Percentiles rank a stretch among this genome's conserved stretches.
These are phyloP conservation scores for Myoxocephalus aenaeus DNA, from an alignment of 2,797 vertebrate genomes.

Conservation along the genomic window DNA sequence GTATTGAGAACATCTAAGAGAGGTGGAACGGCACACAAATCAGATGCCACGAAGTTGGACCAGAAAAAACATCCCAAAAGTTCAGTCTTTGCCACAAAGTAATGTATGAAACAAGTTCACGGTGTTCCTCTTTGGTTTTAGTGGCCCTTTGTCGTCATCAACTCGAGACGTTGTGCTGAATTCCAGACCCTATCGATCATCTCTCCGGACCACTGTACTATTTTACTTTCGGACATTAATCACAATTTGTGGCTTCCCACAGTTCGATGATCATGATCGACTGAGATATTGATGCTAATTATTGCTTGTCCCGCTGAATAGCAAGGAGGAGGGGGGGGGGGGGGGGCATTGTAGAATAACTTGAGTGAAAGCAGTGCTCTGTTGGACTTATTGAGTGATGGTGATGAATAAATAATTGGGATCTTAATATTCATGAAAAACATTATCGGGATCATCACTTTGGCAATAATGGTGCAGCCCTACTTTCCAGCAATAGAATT, in stretches of 20 bases:
- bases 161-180: not conserved
- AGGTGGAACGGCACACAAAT: slow-evolving; percentile 19
- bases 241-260: not conserved
- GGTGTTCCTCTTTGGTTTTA: not conserved
- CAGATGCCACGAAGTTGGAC: slow-evolving; percentile 33
- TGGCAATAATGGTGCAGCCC: not conserved
- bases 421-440: not conserved
- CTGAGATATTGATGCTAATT: no score
- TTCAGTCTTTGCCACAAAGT: slow-evolving; percentile 19
- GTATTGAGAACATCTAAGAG: slow-evolving; percentile 26
- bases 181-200: not conserved
- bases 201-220: no score
- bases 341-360: no score
- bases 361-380: not conserved
- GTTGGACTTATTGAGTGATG: not conserved
- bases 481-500: not conserved
- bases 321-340: no score
- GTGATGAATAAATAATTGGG: not conserved
- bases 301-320: no score
- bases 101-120: slow-evolving; percentile 27
- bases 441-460: not conserved
- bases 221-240: not conserved
- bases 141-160: not conserved
- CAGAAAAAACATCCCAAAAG: slow-evolving; percentile 25
- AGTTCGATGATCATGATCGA: no score